Evolutionary conservation across 2,797 vertebrate genomes (phyloP).

Genomic region (Enteromius mattozi): DNA sequence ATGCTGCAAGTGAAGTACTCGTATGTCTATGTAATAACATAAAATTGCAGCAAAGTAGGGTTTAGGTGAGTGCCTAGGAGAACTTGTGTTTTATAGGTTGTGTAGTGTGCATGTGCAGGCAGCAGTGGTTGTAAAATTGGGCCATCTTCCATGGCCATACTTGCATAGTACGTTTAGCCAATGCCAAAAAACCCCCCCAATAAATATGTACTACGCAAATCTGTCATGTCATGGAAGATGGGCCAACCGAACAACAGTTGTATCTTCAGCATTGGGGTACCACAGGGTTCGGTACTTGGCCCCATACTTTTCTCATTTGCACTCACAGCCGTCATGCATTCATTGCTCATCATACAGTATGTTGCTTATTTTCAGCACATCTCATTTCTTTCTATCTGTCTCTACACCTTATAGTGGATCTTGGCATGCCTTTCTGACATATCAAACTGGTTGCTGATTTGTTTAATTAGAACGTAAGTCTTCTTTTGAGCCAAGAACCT

Average conservation of each 20-base stretch:
- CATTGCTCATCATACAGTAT: not conserved
- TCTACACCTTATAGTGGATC: not conserved
- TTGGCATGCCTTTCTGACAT: not conserved
- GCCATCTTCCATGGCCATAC: not conserved
- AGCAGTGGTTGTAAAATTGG: not conserved
- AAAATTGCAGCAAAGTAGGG: not conserved
- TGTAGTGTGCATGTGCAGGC: not conserved
- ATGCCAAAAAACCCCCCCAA: not conserved
- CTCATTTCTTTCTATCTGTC: not conserved
- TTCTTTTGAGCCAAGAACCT: not conserved
- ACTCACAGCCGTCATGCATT: not conserved
- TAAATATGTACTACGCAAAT: not conserved
- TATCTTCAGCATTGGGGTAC: not conserved
- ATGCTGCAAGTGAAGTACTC: not conserved
- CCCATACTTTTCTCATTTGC: not conserved
- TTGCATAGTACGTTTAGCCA: not conserved
- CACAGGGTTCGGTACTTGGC: not conserved
- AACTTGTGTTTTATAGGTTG: not conserved
- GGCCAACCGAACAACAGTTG: not conserved
- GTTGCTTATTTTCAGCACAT: not conserved
- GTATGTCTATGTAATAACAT: not conserved
- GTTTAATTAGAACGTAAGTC: not conserved
- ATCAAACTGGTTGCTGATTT: conserved; percentile 1
- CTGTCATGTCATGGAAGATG: not conserved
- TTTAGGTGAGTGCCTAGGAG: not conserved